These are phyloP conservation scores for Brachionus rotundiformis DNA, from an alignment of 1,140 invertebrate genomes.

Conservation along the genomic window DNA sequence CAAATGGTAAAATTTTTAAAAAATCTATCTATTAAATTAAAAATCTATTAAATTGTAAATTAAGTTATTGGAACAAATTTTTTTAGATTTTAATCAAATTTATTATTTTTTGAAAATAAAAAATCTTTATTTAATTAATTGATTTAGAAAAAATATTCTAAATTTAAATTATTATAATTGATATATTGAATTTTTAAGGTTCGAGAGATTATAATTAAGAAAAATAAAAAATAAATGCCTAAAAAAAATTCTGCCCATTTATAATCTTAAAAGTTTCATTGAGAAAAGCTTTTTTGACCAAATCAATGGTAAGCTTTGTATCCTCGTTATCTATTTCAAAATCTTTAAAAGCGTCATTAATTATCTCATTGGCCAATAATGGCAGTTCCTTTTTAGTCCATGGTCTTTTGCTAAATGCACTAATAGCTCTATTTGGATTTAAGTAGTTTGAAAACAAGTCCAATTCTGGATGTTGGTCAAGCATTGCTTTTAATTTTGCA, in stretches of 20 bases:
- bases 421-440: slow-evolving; percentile 11
- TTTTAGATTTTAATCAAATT: too few relatives aligned
- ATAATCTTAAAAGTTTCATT: slow-evolving; percentile 20
- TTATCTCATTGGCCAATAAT: slow-evolving; percentile 5
- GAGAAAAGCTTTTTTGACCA: background rate
- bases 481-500: background rate
- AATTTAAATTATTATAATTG: too few relatives aligned
- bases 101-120: too few relatives aligned
- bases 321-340: slow-evolving; percentile 4
- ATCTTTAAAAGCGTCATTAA: slow-evolving; percentile 24
- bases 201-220: too few relatives aligned
- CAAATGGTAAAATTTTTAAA: background rate
- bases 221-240: too few relatives aligned
- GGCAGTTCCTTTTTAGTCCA: slow-evolving; percentile 27
- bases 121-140: too few relatives aligned
- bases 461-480: slow-evolving; percentile 3
- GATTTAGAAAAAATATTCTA: too few relatives aligned
- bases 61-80: too few relatives aligned
- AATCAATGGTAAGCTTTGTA: background rate
- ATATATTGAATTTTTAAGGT: too few relatives aligned
- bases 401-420: slow-evolving; percentile 13
- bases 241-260: slow-evolving; percentile 7
- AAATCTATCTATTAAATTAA: too few relatives aligned
- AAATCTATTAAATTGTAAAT: too few relatives aligned
- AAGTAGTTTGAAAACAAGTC: background rate